These are phyloP conservation scores for Astreopora myriophthalma DNA, from an alignment of 64 coral and sea anemone species.

Conservation along the genomic window DNA sequence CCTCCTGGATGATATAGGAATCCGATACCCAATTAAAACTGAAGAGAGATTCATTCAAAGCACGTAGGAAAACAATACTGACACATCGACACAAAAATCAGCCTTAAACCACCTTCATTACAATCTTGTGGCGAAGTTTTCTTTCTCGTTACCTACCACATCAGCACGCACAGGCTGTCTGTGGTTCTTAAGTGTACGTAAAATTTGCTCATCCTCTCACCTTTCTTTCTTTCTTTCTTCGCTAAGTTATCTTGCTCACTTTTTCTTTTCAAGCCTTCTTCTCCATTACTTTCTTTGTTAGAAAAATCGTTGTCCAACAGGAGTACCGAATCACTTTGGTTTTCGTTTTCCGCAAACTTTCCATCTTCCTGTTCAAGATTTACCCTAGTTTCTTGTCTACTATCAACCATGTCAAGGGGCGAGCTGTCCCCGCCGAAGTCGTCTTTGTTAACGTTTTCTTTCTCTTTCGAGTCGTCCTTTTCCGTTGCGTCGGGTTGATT, in stretches of 20 bases:
- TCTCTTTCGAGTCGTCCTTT: conserved; percentile 80
- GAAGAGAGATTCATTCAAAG: too few relatives aligned
- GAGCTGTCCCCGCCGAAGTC: neutral
- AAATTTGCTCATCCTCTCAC: neutral
- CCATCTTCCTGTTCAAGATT: conserved; percentile 9
- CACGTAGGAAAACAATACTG: too few relatives aligned
- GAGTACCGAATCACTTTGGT: conserved; percentile 51
- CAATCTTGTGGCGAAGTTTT: too few relatives aligned
- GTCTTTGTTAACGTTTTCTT: conserved; percentile 82
- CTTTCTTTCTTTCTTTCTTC: neutral
- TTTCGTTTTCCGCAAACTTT: conserved; percentile 16
- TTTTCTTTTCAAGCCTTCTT: conserved; percentile 17
- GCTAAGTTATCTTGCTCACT: neutral
- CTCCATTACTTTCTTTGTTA: neutral
- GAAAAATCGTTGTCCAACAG: conserved; percentile 38
- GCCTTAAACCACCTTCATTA: too few relatives aligned
- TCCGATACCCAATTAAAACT: too few relatives aligned
- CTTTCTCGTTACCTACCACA: too few relatives aligned
- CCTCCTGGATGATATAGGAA: too few relatives aligned
- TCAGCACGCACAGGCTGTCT: too few relatives aligned
- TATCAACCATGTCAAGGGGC: conserved; percentile 5
- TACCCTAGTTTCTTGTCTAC: conserved; percentile 53
- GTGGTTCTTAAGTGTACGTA: too few relatives aligned
- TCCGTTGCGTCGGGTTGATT: conserved; percentile 52
- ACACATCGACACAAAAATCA: too few relatives aligned